Conservation (phyloP, 2,113 vertebrate species). For the Ardeotis arabs region DNA sequence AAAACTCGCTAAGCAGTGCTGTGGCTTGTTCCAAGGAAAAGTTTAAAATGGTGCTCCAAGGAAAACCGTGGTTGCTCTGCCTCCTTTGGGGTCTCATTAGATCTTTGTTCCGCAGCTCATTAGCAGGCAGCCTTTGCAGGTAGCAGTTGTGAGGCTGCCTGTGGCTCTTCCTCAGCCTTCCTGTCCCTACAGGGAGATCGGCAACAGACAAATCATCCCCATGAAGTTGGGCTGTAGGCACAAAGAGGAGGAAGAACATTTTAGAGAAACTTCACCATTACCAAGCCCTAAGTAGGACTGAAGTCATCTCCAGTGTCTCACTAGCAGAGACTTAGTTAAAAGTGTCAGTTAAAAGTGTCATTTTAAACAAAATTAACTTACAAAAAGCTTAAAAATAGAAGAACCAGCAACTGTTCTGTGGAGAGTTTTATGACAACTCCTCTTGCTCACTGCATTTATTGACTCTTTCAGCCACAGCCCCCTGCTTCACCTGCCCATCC, state of each 20-base stretch:
- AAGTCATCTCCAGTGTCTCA: neutral
- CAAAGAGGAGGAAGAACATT: neutral
- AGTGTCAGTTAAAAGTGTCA: neutral
- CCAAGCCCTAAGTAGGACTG: neutral
- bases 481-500: neutral
- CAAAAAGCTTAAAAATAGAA: neutral
- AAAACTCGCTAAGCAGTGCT: neutral
- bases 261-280: neutral
- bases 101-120: neutral
- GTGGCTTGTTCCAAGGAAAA: neutral
- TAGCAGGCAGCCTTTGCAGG: neutral
- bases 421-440: neutral
- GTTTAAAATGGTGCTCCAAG: constrained; percentile 4
- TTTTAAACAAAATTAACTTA: constrained; percentile 3
- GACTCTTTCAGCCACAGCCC: neutral
- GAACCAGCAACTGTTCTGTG: neutral
- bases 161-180: constrained; percentile 9
- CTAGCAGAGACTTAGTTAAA: neutral
- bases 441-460: neutral
- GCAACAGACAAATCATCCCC: neutral
- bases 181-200: constrained; percentile 30
- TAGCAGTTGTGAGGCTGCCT: constrained; percentile 19
- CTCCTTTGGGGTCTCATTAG: constrained; percentile 75
- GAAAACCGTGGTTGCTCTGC: neutral
- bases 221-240: neutral